phyloP scores from a whole-genome alignment of 2,113 vertebrate genomes.

The Helogale parvula region DNA sequence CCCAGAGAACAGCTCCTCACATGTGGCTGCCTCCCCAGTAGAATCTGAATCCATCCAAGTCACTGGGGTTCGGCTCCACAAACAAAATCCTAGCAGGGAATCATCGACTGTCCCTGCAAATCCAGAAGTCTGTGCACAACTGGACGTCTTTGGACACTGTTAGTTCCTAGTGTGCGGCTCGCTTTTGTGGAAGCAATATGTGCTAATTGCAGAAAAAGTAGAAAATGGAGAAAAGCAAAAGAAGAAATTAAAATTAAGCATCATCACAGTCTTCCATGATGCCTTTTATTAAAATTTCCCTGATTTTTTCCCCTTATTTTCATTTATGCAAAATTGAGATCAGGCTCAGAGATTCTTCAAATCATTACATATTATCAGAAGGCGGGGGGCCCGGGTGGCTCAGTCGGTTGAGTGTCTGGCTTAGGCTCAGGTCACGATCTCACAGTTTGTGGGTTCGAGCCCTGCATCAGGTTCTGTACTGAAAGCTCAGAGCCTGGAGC shows the following conservation, averaged over 20 bases:
- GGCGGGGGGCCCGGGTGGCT: background rate
- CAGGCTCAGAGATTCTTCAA: background rate
- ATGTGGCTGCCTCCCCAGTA: background rate
- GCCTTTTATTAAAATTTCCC: background rate
- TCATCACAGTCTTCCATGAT: background rate
- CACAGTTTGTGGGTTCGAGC: no score
- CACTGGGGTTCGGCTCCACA: no score
- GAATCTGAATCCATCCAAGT: background rate
- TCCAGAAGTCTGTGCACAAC: background rate
- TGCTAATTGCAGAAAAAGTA: background rate
- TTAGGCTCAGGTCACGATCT: no score
- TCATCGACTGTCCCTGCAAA: background rate
- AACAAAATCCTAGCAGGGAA: background rate
- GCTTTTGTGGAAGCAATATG: background rate
- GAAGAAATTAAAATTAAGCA: background rate
- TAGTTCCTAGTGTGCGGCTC: background rate
- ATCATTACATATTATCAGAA: background rate
- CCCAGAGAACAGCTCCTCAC: background rate
- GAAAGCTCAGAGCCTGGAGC: no score
- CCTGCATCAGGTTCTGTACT: no score
- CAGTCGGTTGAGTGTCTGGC: no score
- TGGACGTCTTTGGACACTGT: background rate
- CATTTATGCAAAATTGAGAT: background rate
- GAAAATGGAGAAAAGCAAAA: background rate
- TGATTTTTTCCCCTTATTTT: conserved; percentile 19